Conservation (phyloP, 1,140 invertebrate species). For the Bombus ignitus region DNA sequence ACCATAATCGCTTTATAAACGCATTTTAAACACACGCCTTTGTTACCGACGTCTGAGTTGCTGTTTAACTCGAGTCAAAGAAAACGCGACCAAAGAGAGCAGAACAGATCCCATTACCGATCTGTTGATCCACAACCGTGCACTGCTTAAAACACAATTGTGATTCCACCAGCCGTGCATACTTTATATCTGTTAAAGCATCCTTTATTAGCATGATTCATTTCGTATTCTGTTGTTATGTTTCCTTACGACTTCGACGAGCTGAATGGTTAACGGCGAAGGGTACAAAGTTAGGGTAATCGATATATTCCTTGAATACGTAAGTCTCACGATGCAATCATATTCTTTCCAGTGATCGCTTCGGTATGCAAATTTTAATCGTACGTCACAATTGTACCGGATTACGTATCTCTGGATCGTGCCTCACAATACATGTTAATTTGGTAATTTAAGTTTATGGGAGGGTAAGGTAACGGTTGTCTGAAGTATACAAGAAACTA, state of each 20-base stretch:
- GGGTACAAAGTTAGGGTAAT: not conserved
- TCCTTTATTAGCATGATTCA: conserved; percentile 11
- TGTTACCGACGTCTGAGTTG: conserved; percentile 21
- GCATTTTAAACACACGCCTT: conserved; percentile 32
- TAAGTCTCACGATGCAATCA: not conserved
- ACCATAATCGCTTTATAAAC: conserved; percentile 38
- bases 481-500: not conserved
- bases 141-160: conserved; percentile 19
- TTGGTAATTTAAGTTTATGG: not conserved
- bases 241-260: conserved; percentile 8
- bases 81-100: not conserved
- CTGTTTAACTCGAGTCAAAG: not conserved
- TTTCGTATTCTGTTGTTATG: not conserved
- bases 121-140: conserved; percentile 19
- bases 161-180: not conserved
- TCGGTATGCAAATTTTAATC: not conserved
- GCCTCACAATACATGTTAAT: not conserved
- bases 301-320: not conserved
- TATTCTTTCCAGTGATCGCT: not conserved
- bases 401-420: too few relatives aligned
- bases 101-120: conserved; percentile 24
- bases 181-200: not conserved
- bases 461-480: not conserved
- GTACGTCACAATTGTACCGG: not conserved
- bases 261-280: not conserved